These are phyloP conservation scores for Numida meleagris DNA, from an alignment of 2,113 vertebrate genomes.

Conservation along the genomic window DNA sequence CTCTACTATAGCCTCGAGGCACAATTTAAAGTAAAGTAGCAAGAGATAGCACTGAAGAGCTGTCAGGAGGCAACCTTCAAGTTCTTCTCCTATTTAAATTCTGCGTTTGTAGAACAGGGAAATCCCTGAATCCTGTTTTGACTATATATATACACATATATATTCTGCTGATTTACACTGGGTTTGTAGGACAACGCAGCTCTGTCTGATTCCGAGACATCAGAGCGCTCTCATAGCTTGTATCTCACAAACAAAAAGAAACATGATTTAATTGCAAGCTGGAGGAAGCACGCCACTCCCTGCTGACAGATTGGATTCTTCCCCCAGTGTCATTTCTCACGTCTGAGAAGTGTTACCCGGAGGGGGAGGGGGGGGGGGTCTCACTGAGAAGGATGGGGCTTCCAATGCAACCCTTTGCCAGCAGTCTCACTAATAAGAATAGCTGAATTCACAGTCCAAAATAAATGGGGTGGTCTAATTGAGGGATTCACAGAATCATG, in stretches of 20 bases:
- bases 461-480: not conserved
- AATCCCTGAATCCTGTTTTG: not conserved
- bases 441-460: not conserved
- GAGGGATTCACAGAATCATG: not conserved
- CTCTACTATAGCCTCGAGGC: not conserved
- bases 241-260: not conserved
- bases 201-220: not conserved
- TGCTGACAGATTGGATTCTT: not conserved
- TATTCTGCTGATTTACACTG: not conserved
- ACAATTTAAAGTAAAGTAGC: slow-evolving; percentile 6
- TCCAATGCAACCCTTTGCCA: not conserved
- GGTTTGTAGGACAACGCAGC: not conserved
- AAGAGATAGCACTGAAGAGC: not conserved
- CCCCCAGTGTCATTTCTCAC: not conserved
- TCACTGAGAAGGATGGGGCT: not conserved
- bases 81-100: not conserved
- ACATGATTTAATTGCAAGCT: not conserved
- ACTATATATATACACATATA: not conserved
- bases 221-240: not conserved
- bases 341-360: not conserved
- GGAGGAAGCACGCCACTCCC: not conserved
- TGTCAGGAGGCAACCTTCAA: not conserved
- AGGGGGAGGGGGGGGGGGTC: not conserved
- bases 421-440: not conserved
- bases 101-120: not conserved